A percentile compares a stretch with the other conserved stretches of the same genome.
phyloP scores from a whole-genome alignment of 2,888 invertebrate species.

The Scaptomyza flava region DNA sequence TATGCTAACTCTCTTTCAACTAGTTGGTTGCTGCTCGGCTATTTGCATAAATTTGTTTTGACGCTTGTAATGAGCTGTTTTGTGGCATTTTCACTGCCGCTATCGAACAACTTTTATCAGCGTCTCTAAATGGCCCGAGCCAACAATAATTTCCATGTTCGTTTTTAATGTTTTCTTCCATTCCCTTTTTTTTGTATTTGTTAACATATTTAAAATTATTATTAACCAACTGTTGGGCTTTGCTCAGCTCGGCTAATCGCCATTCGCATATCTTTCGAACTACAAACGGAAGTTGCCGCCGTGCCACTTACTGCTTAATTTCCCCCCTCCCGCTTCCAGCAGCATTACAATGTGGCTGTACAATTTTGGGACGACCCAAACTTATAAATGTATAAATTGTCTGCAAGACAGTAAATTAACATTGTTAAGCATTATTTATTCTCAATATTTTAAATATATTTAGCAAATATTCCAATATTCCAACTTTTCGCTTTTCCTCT shows the following conservation, averaged over 20 bases:
- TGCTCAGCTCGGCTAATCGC: conserved; percentile 62
- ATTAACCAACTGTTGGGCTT: conserved; percentile 52
- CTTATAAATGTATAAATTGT: conserved; percentile 37
- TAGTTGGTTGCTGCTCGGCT: conserved; percentile 40
- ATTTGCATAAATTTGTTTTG: conserved; percentile 84
- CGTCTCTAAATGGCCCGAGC: conserved; percentile 49
- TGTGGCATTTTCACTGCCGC: conserved; percentile 75
- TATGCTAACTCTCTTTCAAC: conserved; percentile 38
- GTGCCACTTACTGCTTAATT: conserved; percentile 8
- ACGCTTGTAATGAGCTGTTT: conserved; percentile 82
- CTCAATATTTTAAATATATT: not conserved
- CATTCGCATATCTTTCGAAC: conserved; percentile 59
- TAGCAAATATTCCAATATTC: too few species aligned
- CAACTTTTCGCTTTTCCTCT: too few species aligned
- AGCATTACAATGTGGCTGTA: not conserved
- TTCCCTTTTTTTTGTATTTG: conserved; percentile 20
- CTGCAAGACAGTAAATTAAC: conserved; percentile 12
- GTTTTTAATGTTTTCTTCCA: conserved; percentile 52
- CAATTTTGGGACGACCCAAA: conserved; percentile 31
- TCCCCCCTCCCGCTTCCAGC: not conserved
- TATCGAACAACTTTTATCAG: conserved; percentile 77
- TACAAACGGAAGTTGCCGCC: conserved; percentile 79
- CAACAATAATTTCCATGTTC: conserved; percentile 77
- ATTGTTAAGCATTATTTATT: conserved; percentile 5
- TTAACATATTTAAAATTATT: conserved; percentile 73